Base-by-base conservation (phyloP, 2,113 vertebrate species). In the Addax nasomaculatus region DNA sequence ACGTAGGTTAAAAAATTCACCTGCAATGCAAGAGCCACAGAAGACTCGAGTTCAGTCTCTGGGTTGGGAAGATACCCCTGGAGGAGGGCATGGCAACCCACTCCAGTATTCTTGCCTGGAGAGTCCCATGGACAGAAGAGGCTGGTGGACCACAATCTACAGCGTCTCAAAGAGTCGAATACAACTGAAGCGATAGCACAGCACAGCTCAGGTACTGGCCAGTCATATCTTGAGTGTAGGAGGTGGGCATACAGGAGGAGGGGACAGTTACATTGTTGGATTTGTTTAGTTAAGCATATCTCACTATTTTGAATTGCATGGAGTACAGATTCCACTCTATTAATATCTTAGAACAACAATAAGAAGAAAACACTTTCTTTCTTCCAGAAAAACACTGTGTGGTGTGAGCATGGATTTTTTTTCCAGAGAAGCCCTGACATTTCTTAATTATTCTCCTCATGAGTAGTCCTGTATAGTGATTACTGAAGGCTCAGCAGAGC, bases 361-460 rank as follows among this genome's bases (percentile, higher is more conserved):
- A 55, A 45, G 43, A 76, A 27, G 14, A 49, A 49, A 81, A 81
- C 60, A 90, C 80, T 88, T 47, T 39, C 23, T 36, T 93, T 94
- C 93, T 95, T 98, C 85, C 55, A 89, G 62, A 67, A 93, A 80
- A 93, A 29, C 85, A 33, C 53, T 70, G 27, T 94, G 64, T 90
- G 53, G 76, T 78, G 53, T 92, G 60, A 30, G 1, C 6, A 2
- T 15, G 64, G 96, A 96, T 96, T 93, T 96, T 98, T 98, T 98
- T 98, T 97, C 95, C 96, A 96, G 98, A 97, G 98, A 98, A 96
- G 97, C 97, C 95, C 95, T 98, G 98, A 97, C 98, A 98, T 99
- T 98, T 98, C 98, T 98, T 99, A 99, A 99, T 99, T 98, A 98
- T 97, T 98, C 95, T 98, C 96, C 98, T 99, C 98, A 97, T 98